Evolutionary conservation across 2,888 invertebrate genomes (phyloP), one percentile per base, ranked within the genome.

Genomic region (Gortyna flavago): DNA sequence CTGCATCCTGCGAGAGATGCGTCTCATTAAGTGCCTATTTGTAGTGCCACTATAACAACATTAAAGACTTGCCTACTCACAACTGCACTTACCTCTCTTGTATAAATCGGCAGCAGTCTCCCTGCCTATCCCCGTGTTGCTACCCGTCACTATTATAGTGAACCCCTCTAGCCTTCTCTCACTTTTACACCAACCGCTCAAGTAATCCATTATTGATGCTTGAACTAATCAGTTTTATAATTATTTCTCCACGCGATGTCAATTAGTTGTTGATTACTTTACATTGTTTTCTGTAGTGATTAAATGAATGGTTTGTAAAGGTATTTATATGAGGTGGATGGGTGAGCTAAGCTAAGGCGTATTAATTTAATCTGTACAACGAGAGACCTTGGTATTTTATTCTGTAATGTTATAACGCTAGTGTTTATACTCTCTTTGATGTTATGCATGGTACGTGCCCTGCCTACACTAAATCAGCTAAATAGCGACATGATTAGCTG

Each of bases 51-150:
- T 11, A 21, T 62, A 21, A 35, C 11, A 35, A 35, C 35, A 62
- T 35, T 35, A 62, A 25, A 35, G 35, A 35, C 25, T 25, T 62
- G 7, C 29, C 38, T n/a, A 21, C 8, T 75, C 38, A 38, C 21
- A 79, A 41, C 29, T 38, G 16, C 21, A 84, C 85, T 80, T 88
- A 97, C 96, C 96, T 90, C 96, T 93, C 78, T 87, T 88, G 79
- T 94, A 96, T 59, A 97, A 92, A 89, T 98, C 97, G 80, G 93
- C 89, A 0, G 96, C 97, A 4, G 97, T 97, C 94, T 98, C 97
- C 94, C 97, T 97, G 9, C 98, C 98, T 80, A 98, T 97, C 16
- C 98, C 98, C 16, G 97, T 97, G 92, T 98, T 98, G 48, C 97
- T 97, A 59, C 98, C 98, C 0, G 97, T 97, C 16, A 97, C 92